phyloP scores from a whole-genome alignment of 2,888 invertebrate species.

The Pilophorus perplexus region DNA sequence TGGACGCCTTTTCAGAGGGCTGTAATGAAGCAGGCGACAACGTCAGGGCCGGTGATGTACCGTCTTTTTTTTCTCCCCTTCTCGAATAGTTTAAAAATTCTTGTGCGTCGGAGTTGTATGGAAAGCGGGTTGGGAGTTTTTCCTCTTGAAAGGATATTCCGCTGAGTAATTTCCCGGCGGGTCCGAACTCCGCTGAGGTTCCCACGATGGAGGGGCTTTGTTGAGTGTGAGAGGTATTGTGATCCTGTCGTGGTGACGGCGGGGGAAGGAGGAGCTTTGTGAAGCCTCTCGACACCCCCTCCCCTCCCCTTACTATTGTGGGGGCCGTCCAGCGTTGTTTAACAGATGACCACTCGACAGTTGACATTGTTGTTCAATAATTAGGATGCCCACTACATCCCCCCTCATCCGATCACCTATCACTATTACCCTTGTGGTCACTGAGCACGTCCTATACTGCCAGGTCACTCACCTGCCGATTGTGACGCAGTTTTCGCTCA shows the following conservation, averaged over 20 bases:
- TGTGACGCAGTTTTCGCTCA: too few species aligned
- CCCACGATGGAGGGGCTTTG: slow-evolving; percentile 34
- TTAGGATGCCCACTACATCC: slow-evolving; percentile 38
- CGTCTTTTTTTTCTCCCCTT: too few species aligned
- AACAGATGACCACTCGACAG: slow-evolving; percentile 42
- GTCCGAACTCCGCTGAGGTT: slow-evolving; percentile 5
- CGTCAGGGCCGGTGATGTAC: too few species aligned
- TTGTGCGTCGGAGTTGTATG: background rate
- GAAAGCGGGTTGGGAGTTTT: slow-evolving; percentile 1
- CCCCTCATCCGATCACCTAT: slow-evolving; percentile 26
- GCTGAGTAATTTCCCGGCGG: slow-evolving; percentile 36
- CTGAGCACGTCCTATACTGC: background rate
- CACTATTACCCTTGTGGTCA: too few species aligned
- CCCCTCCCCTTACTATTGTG: background rate
- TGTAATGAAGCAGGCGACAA: too few species aligned
- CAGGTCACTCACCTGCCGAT: background rate
- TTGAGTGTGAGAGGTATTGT: background rate
- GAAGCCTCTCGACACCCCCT: background rate
- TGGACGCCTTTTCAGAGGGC: too few species aligned
- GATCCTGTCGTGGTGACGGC: background rate
- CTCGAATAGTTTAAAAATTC: slow-evolving; percentile 3
- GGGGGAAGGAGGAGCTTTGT: background rate
- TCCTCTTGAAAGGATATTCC: slow-evolving; percentile 29
- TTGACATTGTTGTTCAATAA: slow-evolving; percentile 41
- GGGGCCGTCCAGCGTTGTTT: slow-evolving; percentile 31